A percentile compares a stretch with the other conserved stretches of the same genome.
Conservation (phyloP, 2,797 vertebrate genomes). For the Coluber constrictor region DNA sequence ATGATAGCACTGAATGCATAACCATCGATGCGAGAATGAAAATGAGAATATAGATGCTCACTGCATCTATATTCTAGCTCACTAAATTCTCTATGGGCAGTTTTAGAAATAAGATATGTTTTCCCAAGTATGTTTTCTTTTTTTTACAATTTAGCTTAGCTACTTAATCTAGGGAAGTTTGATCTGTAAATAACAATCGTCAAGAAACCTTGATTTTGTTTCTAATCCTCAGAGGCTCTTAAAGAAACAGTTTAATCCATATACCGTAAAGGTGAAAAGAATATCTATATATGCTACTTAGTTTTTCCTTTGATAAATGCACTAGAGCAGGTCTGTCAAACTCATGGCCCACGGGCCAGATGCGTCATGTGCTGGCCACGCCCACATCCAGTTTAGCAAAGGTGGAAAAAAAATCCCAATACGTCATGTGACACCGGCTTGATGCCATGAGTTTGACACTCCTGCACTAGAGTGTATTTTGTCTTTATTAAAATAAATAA, state of each 20-base stretch:
- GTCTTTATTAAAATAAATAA: constrained; percentile 7
- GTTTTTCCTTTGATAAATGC: constrained; percentile 7
- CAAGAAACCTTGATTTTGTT: not conserved
- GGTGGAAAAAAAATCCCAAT: too few relatives aligned
- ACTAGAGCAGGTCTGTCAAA: too few relatives aligned
- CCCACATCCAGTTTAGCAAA: too few relatives aligned
- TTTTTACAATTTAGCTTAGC: not conserved
- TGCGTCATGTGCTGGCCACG: too few relatives aligned
- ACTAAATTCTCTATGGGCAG: not conserved
- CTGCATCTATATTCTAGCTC: not conserved
- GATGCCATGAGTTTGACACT: too few relatives aligned
- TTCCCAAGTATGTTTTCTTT: not conserved
- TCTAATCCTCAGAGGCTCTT: not conserved
- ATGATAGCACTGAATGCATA: not conserved
- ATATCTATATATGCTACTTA: not conserved
- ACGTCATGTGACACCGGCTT: too few relatives aligned
- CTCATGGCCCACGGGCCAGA: too few relatives aligned
- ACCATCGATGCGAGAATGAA: not conserved
- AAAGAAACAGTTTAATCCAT: constrained; percentile 7
- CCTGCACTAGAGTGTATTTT: not conserved
- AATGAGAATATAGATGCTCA: not conserved
- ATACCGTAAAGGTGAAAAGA: not conserved
- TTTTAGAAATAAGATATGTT: not conserved
- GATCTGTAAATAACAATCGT: constrained; percentile 19
- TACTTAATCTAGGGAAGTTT: constrained; percentile 20